A percentile compares a stretch with the other conserved stretches of the same genome.
These are phyloP conservation scores for Caenorhabditis drosophilae DNA, from an alignment of 2,888 invertebrate genomes.

Conservation along the genomic window DNA sequence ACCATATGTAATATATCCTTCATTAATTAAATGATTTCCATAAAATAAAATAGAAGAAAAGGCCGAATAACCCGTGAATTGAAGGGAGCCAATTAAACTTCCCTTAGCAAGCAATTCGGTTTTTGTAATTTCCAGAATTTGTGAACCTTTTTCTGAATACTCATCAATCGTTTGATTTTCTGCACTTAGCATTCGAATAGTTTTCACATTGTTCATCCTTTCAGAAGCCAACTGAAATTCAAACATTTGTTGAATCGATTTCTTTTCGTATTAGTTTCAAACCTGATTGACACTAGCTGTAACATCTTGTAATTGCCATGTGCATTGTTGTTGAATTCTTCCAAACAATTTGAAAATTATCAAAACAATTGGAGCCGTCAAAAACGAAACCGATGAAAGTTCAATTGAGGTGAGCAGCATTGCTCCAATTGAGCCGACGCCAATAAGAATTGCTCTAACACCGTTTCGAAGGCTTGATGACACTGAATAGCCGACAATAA, in stretches of 20 bases:
- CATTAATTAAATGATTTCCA: slow-evolving; percentile 51
- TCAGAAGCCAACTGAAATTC: slow-evolving; percentile 69
- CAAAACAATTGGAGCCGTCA: slow-evolving; percentile 79
- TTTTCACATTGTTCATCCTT: slow-evolving; percentile 86
- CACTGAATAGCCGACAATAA: slow-evolving; percentile 31
- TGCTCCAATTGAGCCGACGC: slow-evolving; percentile 23
- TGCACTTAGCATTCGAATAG: slow-evolving; percentile 88
- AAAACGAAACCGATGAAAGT: slow-evolving; percentile 18
- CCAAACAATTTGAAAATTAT: slow-evolving; percentile 77
- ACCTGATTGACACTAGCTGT: slow-evolving; percentile 76
- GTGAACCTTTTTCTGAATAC: slow-evolving; percentile 78
- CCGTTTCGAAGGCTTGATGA: slow-evolving; percentile 22
- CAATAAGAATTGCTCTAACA: slow-evolving; percentile 24
- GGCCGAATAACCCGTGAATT: slow-evolving; percentile 56
- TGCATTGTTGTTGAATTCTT: slow-evolving; percentile 83
- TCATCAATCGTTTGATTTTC: slow-evolving; percentile 79
- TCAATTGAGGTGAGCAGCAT: slow-evolving; percentile 33
- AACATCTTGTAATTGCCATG: slow-evolving; percentile 77
- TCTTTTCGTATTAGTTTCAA: not conserved
- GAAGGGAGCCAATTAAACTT: slow-evolving; percentile 82
- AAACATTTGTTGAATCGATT: not conserved
- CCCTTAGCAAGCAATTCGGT: slow-evolving; percentile 84
- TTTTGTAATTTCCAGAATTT: slow-evolving; percentile 81
- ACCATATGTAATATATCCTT: slow-evolving; percentile 58
- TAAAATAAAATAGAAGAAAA: slow-evolving; percentile 60